Percentiles rank a stretch among this genome's conserved stretches.
Evolutionary conservation across 2,797 vertebrate genomes (phyloP).

Genomic region (Mergus octosetaceus): DNA sequence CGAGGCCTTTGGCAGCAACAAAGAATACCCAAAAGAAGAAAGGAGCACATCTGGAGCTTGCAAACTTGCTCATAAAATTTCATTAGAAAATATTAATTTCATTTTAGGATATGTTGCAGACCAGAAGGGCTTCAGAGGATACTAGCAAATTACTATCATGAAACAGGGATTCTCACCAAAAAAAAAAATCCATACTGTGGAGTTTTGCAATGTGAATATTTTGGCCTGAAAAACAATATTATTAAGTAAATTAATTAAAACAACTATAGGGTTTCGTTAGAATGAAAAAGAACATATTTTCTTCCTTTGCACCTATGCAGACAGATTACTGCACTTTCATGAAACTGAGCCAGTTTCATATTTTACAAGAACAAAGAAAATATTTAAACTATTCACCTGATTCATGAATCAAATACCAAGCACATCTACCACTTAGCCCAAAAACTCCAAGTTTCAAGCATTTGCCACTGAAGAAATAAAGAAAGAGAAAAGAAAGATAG

Average conservation of each 20-base stretch:
- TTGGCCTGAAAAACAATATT: background rate
- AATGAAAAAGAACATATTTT: background rate
- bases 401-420: background rate
- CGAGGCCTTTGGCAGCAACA: background rate
- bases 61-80: background rate
- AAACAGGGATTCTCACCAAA: background rate
- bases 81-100: background rate
- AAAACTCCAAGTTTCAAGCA: background rate
- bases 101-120: background rate
- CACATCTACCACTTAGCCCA: background rate
- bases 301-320: background rate
- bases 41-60: background rate
- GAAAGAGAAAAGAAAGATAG: background rate
- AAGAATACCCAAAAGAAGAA: background rate
- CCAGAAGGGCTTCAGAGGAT: background rate
- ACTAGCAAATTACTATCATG: background rate
- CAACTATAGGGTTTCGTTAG: background rate
- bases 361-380: background rate
- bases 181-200: background rate
- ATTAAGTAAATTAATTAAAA: background rate
- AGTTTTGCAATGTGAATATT: background rate
- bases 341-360: background rate
- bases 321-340: background rate
- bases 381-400: background rate
- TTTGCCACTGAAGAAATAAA: background rate